Evolutionary conservation across 2,113 vertebrate species (phyloP), one percentile per base, ranked within the genome.

Genomic region (Megatriorchis doriae): DNA sequence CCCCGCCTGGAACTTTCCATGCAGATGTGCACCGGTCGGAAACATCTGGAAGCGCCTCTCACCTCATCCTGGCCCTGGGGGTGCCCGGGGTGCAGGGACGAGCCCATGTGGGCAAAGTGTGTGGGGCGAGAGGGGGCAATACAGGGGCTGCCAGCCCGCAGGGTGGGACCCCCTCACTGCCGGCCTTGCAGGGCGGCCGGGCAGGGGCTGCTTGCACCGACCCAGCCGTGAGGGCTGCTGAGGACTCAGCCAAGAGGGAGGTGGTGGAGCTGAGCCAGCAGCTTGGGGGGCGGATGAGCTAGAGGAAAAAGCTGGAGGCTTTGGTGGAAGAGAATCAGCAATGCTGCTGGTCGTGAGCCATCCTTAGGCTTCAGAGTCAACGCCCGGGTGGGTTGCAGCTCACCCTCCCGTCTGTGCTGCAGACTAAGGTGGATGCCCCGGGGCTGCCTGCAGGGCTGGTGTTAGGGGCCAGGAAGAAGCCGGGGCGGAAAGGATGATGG

Each of bases 1-100:
- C 65, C 58, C 62, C 2, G 62, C 43, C 93, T 93, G 86, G 95
- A 96, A 95, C 96, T 94, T 95, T 94, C 95, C 77, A 93, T 84
- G 93, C 92, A 96, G 93, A 92, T 93, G 90, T 95, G 91, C 70
- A 73, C n/a, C 1, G 1, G 32, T 55, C 56, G 10, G 8, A 92
- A 94, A 96, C 91, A 94, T 81, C 93, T 95, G 96, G 74, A 93
- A 89, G 22, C 3, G 0, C 19, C 45, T 87, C 38, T 32, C 7
- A 1, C 61, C 56, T 47, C 58, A 50, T 79, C 66, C 29, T 58
- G 29, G 21, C 23, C 55, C 63, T 0, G n/a, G n/a, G 20, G 40
- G 11, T 52, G 43, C 68, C 29, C 7, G 7, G 36, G 80, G 40
- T 1, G 0, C 43, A 32, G 86, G 43, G 38, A 34, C 0, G 1